Conservation (phyloP, 2,797 vertebrate genomes). For the Arctocebus calabarensis region DNA sequence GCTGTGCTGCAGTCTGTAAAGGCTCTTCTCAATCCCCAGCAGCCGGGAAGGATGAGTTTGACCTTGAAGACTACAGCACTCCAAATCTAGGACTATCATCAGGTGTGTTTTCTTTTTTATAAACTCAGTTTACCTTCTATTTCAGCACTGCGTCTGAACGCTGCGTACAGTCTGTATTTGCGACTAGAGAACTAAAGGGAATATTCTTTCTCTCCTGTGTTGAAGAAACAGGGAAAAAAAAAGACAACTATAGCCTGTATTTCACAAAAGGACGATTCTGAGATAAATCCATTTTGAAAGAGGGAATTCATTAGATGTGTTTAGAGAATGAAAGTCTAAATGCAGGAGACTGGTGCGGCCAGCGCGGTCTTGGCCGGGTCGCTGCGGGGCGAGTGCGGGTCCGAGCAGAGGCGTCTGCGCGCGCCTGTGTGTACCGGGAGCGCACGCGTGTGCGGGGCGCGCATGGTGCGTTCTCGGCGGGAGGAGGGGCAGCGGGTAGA, state of each 20-base stretch:
- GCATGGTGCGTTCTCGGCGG: not conserved
- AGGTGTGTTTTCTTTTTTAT: slow-evolving; percentile 16
- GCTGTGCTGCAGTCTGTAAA: not conserved
- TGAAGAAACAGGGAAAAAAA: not conserved
- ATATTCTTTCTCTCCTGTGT: not conserved
- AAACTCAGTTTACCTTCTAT: not conserved
- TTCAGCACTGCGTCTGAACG: not conserved
- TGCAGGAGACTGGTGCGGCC: slow-evolving; percentile 8
- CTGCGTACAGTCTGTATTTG: not conserved
- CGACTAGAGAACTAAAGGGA: not conserved
- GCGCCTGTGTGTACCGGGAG: not conserved
- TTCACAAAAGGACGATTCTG: not conserved
- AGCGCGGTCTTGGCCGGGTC: not conserved
- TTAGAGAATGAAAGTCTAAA: slow-evolving; percentile 56
- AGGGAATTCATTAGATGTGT: slow-evolving; percentile 9
- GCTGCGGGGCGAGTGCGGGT: not conserved
- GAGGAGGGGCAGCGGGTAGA: not conserved
- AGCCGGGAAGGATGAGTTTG: slow-evolving; percentile 38
- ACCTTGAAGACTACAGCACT: slow-evolving; percentile 55
- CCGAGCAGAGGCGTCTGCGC: not conserved
- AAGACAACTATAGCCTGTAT: not conserved
- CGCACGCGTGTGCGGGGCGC: not conserved
- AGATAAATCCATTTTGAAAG: not conserved
- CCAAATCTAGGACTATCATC: slow-evolving; percentile 25
- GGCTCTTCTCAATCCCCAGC: not conserved